Conservation (phyloP, 2,888 invertebrate species). For the Orthosia incerta region DNA sequence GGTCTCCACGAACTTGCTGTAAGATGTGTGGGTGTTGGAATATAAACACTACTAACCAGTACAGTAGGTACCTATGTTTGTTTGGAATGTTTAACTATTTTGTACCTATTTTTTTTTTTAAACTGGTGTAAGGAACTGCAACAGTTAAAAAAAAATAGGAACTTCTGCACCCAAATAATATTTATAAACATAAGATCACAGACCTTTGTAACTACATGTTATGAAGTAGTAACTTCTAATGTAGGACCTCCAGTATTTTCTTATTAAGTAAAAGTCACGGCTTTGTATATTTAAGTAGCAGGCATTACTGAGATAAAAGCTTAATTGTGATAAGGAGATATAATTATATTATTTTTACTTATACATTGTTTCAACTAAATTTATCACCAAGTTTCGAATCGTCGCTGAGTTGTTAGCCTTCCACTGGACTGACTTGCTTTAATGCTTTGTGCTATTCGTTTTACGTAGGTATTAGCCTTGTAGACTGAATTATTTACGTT, state of each 20-base stretch:
- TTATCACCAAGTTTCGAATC: conserved; percentile 26
- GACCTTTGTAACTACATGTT: not conserved
- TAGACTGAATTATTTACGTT: conserved; percentile 50
- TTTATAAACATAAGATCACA: not conserved
- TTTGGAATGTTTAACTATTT: conserved; percentile 2
- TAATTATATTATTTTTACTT: not conserved
- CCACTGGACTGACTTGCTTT: conserved; percentile 47
- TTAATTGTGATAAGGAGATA: not conserved
- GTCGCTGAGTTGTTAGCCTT: conserved; percentile 40
- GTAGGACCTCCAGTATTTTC: conserved; percentile 10
- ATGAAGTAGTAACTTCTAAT: conserved; percentile 10
- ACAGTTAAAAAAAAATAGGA: no score
- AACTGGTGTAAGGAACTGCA: not conserved
- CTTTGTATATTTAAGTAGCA: not conserved
- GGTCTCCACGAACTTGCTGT: conserved; percentile 11
- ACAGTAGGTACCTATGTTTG: conserved; percentile 9
- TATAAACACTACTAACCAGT: conserved; percentile 30
- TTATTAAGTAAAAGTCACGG: not conserved
- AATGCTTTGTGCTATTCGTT: conserved; percentile 48
- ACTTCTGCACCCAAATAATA: not conserved
- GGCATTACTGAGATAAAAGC: not conserved
- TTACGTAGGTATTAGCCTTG: conserved; percentile 53
- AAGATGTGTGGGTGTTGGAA: conserved; percentile 38
- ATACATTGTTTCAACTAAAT: conserved; percentile 3
- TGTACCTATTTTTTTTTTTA: not conserved